Conservation (phyloP, 2,888 invertebrate species). For the Hydroisotoma schaefferi region DNA sequence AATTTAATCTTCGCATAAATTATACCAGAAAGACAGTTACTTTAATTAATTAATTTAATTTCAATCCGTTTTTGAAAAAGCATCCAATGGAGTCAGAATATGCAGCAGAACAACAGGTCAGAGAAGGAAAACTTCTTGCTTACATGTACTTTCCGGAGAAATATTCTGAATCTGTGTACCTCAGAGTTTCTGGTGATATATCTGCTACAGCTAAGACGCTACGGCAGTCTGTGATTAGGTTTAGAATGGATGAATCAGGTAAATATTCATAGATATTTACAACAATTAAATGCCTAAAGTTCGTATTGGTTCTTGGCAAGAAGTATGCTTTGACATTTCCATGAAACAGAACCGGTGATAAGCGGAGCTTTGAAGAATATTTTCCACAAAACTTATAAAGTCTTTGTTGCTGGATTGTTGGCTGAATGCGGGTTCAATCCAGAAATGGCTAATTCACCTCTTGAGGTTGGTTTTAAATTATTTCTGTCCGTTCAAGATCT, state of each 20-base stretch:
- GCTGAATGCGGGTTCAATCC: slow-evolving; percentile 1
- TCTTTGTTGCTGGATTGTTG: background rate
- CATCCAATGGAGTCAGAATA: slow-evolving; percentile 24
- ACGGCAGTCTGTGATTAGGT: slow-evolving; percentile 20
- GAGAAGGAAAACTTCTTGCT: slow-evolving; percentile 30
- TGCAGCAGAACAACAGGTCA: slow-evolving; percentile 24
- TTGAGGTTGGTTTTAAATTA: too few relatives aligned
- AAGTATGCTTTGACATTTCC: too few relatives aligned
- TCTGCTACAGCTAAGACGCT: slow-evolving; percentile 8
- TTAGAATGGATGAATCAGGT: slow-evolving; percentile 37
- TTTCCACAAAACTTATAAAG: background rate
- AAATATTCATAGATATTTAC: slow-evolving; percentile 6
- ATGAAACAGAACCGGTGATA: background rate
- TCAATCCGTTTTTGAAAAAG: background rate
- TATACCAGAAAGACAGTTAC: background rate
- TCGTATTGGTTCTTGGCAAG: too few relatives aligned
- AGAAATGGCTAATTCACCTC: background rate
- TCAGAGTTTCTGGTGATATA: slow-evolving; percentile 13
- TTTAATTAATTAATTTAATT: background rate
- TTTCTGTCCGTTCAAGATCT: too few relatives aligned
- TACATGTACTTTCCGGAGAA: slow-evolving; percentile 29
- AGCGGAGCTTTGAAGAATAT: background rate
- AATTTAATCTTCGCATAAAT: background rate
- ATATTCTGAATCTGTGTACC: slow-evolving; percentile 25
- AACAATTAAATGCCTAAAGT: too few relatives aligned